phyloP scores from a whole-genome alignment of 2,113 vertebrate genomes.

The Euleptes europaea region DNA sequence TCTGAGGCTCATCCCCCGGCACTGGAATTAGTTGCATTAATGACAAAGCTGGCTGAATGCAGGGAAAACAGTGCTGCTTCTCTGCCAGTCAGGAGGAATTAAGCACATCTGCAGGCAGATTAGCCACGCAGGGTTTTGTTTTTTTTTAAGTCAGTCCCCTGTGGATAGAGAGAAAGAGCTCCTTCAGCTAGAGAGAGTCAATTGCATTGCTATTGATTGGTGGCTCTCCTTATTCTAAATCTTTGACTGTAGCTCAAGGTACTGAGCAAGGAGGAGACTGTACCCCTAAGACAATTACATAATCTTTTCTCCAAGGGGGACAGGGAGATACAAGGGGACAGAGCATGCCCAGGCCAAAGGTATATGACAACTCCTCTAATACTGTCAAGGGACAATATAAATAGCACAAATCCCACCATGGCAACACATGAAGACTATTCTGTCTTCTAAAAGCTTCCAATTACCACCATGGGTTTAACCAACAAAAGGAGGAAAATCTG shows the following conservation, averaged over 20 bases:
- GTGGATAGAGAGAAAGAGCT: background rate
- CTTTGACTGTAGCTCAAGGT: background rate
- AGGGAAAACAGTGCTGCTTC: background rate
- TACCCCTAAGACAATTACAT: background rate
- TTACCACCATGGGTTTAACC: background rate
- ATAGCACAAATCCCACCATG: background rate
- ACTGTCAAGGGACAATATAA: background rate
- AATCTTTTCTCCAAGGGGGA: background rate
- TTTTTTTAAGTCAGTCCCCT: background rate
- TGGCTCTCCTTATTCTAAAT: background rate
- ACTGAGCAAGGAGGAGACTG: background rate
- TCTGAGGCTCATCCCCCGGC: background rate
- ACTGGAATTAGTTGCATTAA: background rate
- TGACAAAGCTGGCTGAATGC: background rate
- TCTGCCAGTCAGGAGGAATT: background rate
- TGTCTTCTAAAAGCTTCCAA: background rate
- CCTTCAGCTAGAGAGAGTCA: background rate
- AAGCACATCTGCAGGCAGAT: slow-evolving; percentile 7
- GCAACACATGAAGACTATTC: background rate
- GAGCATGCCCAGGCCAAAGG: background rate
- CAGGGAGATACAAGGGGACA: background rate
- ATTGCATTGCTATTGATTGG: background rate
- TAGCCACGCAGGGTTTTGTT: background rate
- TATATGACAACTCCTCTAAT: background rate
- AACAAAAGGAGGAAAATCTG: background rate